phyloP scores from a whole-genome alignment of 2,888 invertebrate species.

The Nebria brevicollis region DNA sequence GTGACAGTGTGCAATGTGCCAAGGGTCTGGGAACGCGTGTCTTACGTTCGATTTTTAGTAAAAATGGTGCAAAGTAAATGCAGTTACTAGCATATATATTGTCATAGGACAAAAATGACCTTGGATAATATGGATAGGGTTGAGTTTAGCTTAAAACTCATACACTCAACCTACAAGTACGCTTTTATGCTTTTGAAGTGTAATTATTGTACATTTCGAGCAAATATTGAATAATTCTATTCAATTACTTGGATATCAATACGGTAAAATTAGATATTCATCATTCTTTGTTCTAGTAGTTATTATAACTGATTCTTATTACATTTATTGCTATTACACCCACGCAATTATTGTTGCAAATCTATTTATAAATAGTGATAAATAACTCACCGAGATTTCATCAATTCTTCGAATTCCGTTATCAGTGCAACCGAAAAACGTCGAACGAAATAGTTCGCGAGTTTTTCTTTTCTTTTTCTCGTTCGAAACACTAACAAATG shows the following conservation, averaged over 20 bases:
- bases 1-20: neutral
- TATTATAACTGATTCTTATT: too few relatives aligned
- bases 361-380: constrained; percentile 22
- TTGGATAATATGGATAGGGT: constrained; percentile 63
- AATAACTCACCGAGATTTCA: constrained; percentile 3
- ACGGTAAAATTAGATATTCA: too few relatives aligned
- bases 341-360: constrained; percentile 7
- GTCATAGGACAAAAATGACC: constrained; percentile 62
- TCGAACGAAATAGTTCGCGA: neutral
- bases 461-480: neutral
- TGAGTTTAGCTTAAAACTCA: constrained; percentile 51
- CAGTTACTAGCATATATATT: constrained; percentile 56
- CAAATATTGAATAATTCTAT: neutral
- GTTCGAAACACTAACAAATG: constrained; percentile 21
- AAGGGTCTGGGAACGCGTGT: neutral
- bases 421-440: neutral
- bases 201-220: neutral
- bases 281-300: too few relatives aligned
- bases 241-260: too few relatives aligned
- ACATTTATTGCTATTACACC: neutral
- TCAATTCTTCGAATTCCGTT: neutral
- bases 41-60: constrained; percentile 7
- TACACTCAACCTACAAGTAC: neutral
- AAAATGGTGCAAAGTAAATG: constrained; percentile 33
- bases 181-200: neutral